These are phyloP conservation scores for Ascaphus truei DNA, from an alignment of 2,113 vertebrate species.

Conservation along the genomic window DNA sequence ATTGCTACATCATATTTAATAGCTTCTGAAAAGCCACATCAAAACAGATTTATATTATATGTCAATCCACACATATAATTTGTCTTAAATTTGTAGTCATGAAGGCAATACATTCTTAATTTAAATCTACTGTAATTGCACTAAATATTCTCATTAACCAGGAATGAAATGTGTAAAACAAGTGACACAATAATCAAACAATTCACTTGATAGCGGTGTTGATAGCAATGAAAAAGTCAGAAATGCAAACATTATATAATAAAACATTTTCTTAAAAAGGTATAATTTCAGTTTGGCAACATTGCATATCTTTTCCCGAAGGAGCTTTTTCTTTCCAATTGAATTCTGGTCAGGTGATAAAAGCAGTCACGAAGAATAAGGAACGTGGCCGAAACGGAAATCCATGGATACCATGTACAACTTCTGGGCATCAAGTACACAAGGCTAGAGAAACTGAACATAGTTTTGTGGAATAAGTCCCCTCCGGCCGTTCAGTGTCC, in stretches of 20 bases:
- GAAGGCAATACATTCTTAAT: background rate
- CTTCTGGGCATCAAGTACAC: slow-evolving; percentile 37
- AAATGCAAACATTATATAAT: slow-evolving; percentile 3
- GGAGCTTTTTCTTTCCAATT: background rate
- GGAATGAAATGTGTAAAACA: slow-evolving; percentile 15
- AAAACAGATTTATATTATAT: background rate
- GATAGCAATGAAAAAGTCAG: background rate
- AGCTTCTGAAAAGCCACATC: background rate
- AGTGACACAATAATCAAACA: slow-evolving; percentile 7
- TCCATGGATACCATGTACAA: slow-evolving; percentile 83
- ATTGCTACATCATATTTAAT: background rate
- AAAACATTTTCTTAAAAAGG: background rate
- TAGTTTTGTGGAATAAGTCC: slow-evolving; percentile 98
- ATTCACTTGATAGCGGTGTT: background rate
- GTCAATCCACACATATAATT: background rate
- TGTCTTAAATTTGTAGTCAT: background rate
- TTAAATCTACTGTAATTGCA: slow-evolving; percentile 21
- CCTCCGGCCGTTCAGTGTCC: slow-evolving; percentile 88
- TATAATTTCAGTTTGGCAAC: slow-evolving; percentile 12
- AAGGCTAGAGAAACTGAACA: slow-evolving; percentile 83
- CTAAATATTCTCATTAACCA: background rate
- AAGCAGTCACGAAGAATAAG: background rate
- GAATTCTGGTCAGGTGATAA: background rate
- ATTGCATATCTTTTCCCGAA: background rate
- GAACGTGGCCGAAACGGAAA: slow-evolving; percentile 46